These are phyloP conservation scores for Eucriotettix oculatus DNA, from an alignment of 2,888 invertebrate genomes.

Conservation along the genomic window DNA sequence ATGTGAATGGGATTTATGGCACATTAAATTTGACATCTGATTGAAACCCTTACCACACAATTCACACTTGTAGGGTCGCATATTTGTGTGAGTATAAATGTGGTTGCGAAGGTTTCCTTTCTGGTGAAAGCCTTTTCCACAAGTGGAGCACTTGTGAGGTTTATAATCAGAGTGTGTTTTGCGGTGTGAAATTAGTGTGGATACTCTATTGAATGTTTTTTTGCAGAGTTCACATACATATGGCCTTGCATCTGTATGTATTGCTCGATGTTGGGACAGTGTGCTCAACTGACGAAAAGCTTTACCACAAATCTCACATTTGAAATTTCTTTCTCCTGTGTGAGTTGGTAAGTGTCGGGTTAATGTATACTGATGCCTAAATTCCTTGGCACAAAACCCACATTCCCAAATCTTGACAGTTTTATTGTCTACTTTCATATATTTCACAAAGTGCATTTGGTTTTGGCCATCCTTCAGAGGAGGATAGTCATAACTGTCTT, in stretches of 20 bases:
- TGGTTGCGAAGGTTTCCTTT: slow-evolving; percentile 65
- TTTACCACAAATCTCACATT: slow-evolving; percentile 55
- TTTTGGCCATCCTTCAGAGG: too few species aligned
- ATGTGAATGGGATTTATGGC: slow-evolving; percentile 37
- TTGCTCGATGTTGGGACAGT: slow-evolving; percentile 57
- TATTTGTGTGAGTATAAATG: slow-evolving; percentile 56
- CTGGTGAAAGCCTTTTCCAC: slow-evolving; percentile 64
- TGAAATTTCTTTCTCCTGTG: slow-evolving; percentile 58
- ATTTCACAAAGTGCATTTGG: not conserved
- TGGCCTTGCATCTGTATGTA: slow-evolving; percentile 54
- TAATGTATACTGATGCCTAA: slow-evolving; percentile 49
- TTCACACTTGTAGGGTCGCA: slow-evolving; percentile 19
- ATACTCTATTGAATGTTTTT: slow-evolving; percentile 61
- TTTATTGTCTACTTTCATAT: not conserved
- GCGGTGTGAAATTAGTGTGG: slow-evolving; percentile 62
- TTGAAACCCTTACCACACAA: slow-evolving; percentile 19
- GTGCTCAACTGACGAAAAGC: slow-evolving; percentile 27
- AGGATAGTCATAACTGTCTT: too few species aligned
- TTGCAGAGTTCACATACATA: slow-evolving; percentile 55
- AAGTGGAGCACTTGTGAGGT: slow-evolving; percentile 53
- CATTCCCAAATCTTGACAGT: slow-evolving; percentile 11
- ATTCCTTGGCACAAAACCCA: slow-evolving; percentile 3
- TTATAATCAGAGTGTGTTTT: slow-evolving; percentile 60
- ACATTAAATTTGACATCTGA: slow-evolving; percentile 49
- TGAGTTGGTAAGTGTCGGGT: slow-evolving; percentile 61